These are phyloP conservation scores for Babylonia areolata DNA, from an alignment of 1,140 invertebrate species.

Conservation along the genomic window DNA sequence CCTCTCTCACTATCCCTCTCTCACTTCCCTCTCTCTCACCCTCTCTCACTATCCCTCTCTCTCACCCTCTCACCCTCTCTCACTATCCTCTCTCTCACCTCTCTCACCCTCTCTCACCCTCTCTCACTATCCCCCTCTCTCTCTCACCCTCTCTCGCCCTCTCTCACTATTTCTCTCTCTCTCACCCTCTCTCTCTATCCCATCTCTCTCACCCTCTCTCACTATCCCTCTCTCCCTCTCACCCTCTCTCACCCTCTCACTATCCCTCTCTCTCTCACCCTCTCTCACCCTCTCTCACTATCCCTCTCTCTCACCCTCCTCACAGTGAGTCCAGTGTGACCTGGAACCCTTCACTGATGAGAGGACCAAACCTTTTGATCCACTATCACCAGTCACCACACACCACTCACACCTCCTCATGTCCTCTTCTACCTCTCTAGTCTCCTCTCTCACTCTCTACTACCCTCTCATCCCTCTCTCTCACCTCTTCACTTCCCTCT, in stretches of 20 bases:
- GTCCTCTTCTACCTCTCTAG: too few relatives aligned
- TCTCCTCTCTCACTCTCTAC: too few relatives aligned
- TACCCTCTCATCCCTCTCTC: too few relatives aligned
- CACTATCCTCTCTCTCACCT: background rate
- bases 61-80: background rate
- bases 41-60: background rate
- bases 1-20: background rate
- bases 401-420: too few relatives aligned
- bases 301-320: background rate
- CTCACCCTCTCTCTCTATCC: background rate
- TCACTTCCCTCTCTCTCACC: background rate
- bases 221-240: background rate
- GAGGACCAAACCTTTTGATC: too few relatives aligned
- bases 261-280: background rate
- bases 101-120: background rate
- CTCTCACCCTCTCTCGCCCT: too few relatives aligned
- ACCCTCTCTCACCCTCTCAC: background rate
- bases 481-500: too few relatives aligned
- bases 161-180: background rate
- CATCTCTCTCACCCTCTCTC: background rate
- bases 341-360: too few relatives aligned
- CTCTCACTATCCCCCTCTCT: background rate
- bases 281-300: background rate
- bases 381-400: too few relatives aligned
- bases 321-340: conserved; percentile 39